Base-by-base conservation (phyloP, 1,140 invertebrate genomes). In the Meteorus sp. region DNA sequence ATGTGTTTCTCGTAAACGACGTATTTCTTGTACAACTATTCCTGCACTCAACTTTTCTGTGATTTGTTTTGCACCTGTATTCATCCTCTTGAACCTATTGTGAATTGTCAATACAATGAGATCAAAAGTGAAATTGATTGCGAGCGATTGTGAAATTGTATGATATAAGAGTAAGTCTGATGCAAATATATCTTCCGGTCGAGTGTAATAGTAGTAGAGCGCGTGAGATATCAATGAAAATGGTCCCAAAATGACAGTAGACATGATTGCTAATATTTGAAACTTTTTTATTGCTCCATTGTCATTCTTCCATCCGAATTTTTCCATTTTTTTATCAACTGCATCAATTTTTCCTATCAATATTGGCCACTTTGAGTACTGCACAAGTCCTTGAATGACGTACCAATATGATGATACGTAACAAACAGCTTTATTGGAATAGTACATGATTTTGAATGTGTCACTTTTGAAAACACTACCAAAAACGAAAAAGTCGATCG, bases 391-490 rank as follows among this genome's bases (percentile, higher is more conserved):
- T 6, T 68, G 63, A 13, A 27, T 62, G n/a, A 73, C 69, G 23
- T 71, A 73, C 29, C 72, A 73, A 31, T 72, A 73, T 4, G 69
- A 59, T 1, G 71, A 63, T 0, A 72, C 37, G 44, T 72, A 72
- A 45, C 57, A 67, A 0, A 63, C 43, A 0, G 61, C 58, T 33
- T 73, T 71, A 51, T 72, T 72, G 59, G 59, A 61, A 31, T 62
- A 72, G 19, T 73, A 73, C 62, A 72, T 73, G 7, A 73, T 73
- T 39, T 71, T 68, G 60, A 65, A 73, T 13, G 71, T 64, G 9
- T 73, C 60, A 20, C 67, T 72, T 45, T 64, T 66, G 39, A 73
- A 71, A 13, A 68, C 50, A 19, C 31, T 63, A 11, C 59, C 56
- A 22, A 73, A 71, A 0, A 67, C 63, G 8, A 67, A 68, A 27